Conservation (phyloP, 2,888 invertebrate species). For the Coenonympha arcania region DNA sequence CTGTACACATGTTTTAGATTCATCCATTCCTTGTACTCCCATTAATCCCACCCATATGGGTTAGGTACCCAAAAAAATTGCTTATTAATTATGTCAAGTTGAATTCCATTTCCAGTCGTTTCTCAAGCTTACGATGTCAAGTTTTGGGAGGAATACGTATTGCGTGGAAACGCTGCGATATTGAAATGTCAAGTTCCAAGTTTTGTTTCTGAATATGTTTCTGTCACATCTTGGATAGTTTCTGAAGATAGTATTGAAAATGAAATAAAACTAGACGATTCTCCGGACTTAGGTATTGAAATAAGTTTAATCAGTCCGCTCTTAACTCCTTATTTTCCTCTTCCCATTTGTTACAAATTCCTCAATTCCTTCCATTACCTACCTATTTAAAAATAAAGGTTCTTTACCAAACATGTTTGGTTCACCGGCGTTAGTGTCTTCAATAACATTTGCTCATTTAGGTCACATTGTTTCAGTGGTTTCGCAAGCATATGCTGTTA, state of each 20-base stretch:
- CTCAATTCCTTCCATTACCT: not conserved
- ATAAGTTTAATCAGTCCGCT: not conserved
- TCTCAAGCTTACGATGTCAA: slow-evolving; percentile 91
- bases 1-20: slow-evolving; percentile 6
- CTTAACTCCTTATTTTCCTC: slow-evolving; percentile 15
- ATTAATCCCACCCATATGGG: slow-evolving; percentile 3
- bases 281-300: slow-evolving; percentile 51
- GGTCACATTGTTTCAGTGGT: slow-evolving; percentile 82
- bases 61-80: not conserved
- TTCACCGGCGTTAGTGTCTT: not conserved
- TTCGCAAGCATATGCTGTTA: slow-evolving; percentile 89
- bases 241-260: slow-evolving; percentile 77
- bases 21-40: slow-evolving; percentile 17
- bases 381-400: not conserved
- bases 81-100: not conserved
- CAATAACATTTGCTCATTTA: slow-evolving; percentile 22
- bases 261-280: slow-evolving; percentile 54
- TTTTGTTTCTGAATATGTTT: slow-evolving; percentile 92
- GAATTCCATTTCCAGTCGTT: slow-evolving; percentile 80
- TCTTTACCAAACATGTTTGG: not conserved
- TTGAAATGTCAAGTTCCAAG: slow-evolving; percentile 95
- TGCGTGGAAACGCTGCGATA: slow-evolving; percentile 91
- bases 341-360: not conserved
- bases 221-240: slow-evolving; percentile 89
- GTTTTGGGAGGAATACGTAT: slow-evolving; percentile 93